Evolutionary conservation across 2,888 invertebrate genomes (phyloP), one percentile per base, ranked within the genome.

Genomic region (Agriopis aurantiaria): DNA sequence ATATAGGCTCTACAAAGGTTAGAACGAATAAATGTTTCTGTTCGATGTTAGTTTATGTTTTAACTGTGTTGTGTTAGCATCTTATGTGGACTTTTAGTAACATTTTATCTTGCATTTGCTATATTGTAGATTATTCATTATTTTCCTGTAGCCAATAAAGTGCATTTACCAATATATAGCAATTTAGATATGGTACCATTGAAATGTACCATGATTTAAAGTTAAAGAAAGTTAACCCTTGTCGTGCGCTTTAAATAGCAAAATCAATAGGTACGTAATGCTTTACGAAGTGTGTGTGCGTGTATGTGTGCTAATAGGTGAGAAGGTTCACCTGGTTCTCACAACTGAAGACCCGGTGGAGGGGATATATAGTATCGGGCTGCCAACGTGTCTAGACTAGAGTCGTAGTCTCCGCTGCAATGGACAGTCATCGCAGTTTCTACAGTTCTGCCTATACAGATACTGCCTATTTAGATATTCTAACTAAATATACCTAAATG

Each of bases 241-340:
- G 59, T 62, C 61, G 60, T 46, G 55, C 8, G 14, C 48, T 57
- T 61, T 46, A 49, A 70, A 66, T 69, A 68, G 56, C 51, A 53
- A 66, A 72, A 69, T 75, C 67, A 53, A 75, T 72, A 52, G 41
- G 53, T 59, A 48, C 17, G 14, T 41, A 45, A 49, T 51, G 45
- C 46, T 40, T 62, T 52, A 57, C 45, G 41, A 45, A 57, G 65
- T 59, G 33, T 61, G 56, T 62, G 61, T 62, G 45, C 57, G 33
- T 33, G 5, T 33, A 5, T 33, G 52, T 45, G 51, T 17, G 53
- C 40, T 45, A 53, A 55, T 67, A 23, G 52, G 17, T 14, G 61
- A 57, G 57, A 52, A 41, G 55, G 40, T 55, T 55, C n/a, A n/a
- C 40, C 55, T 11, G 55, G 40, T 41, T 55, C 40, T 40, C 55